Conservation (phyloP, 2,113 vertebrate species). For the Vombatus ursinus region DNA sequence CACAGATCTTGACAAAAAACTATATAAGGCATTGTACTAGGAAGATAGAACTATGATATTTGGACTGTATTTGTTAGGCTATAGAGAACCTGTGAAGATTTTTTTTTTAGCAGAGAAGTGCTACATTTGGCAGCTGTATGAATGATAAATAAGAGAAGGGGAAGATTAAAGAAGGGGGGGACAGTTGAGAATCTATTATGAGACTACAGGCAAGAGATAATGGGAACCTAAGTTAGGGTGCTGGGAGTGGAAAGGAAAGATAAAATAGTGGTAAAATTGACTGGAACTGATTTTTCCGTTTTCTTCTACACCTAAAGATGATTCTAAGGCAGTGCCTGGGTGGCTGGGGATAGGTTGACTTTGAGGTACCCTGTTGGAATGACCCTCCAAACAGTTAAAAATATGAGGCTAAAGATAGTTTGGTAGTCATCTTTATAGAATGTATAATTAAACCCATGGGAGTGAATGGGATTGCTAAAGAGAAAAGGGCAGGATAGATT, state of each 20-base stretch:
- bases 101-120: neutral
- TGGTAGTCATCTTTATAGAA: neutral
- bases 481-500: neutral
- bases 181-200: neutral
- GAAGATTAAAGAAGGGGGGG: neutral
- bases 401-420: neutral
- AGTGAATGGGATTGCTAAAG: neutral
- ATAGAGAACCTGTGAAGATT: neutral
- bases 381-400: neutral
- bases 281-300: neutral
- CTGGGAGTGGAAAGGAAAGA: neutral
- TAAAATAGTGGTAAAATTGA: neutral
- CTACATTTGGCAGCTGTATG: neutral
- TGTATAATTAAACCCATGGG: neutral
- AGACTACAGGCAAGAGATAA: neutral
- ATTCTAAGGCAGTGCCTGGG: neutral
- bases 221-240: neutral
- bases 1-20: slow-evolving; percentile 20
- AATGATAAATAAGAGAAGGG: neutral
- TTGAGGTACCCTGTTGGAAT: neutral
- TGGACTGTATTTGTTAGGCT: neutral
- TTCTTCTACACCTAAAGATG: neutral
- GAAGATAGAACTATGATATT: neutral
- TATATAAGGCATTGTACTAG: neutral
- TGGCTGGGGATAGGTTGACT: neutral